These are phyloP conservation scores for Bagarius yarrelli DNA, from an alignment of 2,113 vertebrate genomes.

Conservation along the genomic window DNA sequence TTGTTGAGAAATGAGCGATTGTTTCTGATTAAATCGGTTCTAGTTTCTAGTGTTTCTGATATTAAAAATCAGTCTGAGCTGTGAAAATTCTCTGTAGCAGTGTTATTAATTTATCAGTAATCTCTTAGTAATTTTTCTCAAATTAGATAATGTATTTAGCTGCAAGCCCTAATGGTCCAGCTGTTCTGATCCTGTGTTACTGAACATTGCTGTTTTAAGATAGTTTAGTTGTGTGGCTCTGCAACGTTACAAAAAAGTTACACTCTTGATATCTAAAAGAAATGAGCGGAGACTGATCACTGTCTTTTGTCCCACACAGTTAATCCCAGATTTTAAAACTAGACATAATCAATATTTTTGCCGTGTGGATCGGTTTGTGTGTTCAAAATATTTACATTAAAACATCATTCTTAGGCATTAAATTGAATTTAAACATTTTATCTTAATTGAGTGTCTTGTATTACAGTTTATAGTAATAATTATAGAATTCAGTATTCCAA, in stretches of 20 bases:
- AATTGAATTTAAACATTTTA: too few relatives aligned
- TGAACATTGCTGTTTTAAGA: neutral
- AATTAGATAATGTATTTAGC: neutral
- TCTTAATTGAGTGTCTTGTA: too few relatives aligned
- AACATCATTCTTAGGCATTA: too few relatives aligned
- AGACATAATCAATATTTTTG: neutral
- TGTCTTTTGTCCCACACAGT: neutral
- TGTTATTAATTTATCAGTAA: too few relatives aligned
- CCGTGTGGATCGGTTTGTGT: neutral
- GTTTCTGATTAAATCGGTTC: neutral
- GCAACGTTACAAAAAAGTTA: neutral
- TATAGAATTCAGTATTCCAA: too few relatives aligned
- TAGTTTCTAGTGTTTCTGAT: neutral
- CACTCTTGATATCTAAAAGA: neutral
- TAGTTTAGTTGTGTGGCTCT: neutral
- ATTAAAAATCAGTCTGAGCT: neutral
- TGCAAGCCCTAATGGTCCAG: neutral
- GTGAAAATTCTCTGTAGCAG: neutral
- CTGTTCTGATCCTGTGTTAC: slow-evolving; percentile 1
- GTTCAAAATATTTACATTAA: too few relatives aligned
- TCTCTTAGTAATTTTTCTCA: neutral
- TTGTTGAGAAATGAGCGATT: neutral
- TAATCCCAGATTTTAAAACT: neutral
- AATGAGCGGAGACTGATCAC: neutral
- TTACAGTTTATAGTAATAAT: too few relatives aligned